Base-by-base conservation (phyloP, 2,113 vertebrate species). In the Apodemus sylvaticus region DNA sequence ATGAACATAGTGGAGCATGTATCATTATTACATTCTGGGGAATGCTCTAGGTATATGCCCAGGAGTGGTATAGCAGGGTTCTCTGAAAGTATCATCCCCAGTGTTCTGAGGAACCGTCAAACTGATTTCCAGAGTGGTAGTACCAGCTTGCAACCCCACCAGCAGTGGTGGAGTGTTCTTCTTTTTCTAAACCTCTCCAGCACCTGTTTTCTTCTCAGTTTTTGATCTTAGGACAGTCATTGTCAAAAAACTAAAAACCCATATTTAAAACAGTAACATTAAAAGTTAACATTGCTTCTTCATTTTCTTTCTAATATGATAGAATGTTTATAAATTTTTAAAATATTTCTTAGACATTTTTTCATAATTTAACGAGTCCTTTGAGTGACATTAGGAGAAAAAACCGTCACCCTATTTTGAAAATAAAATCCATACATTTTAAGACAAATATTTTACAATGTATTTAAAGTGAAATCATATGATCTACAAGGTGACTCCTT, bases 391-490 rank as follows among this genome's bases (percentile, higher is more conserved):
- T 31, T 78, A 39, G 19, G 6, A 48, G 4, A 39, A 95, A 90
- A 89, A 45, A 29, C 74, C 51, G 26, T 51, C 31, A 86, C 53
- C 20, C 13, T 81, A n/a, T 60, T 4, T 55, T n/a, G 11, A 24
- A 24, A 96, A 89, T 86, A 48, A 42, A 19, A 95, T 31, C 86
- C 62, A 91, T 89, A 17, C 4, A 45, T 45, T 62, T 83, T 31
- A 82, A 96, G 87, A 39, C 60, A 79, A 83, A 11, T 10, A 53
- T 73, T 89, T 93, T 68, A 78, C 6, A 94, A 45, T 66, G 31
- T 81, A 92, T 86, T 94, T 89, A 78, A 90, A 90, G 53, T 90
- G 16, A 94, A 95, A 77, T 82, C 34, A 60, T 85, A 71, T n/a
- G 8, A 81, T 89, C 42, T 94, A 71, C 39, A 94, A 93, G 31